Evolutionary conservation across 2,113 vertebrate genomes (phyloP).

Genomic region (Orthonyx spaldingii): DNA sequence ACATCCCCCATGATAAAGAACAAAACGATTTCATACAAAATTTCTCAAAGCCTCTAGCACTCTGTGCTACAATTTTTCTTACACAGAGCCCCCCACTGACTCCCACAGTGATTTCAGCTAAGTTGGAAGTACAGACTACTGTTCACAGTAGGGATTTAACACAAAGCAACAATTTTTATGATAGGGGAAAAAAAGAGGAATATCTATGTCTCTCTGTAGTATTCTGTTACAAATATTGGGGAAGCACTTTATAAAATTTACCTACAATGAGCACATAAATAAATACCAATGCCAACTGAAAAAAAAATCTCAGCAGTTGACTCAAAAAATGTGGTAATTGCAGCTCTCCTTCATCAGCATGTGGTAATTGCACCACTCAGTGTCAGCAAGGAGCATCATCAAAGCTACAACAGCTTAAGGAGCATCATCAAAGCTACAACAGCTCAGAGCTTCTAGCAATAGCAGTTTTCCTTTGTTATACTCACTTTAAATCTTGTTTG

Average conservation of each 20-base stretch:
- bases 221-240: neutral
- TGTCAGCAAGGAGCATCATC: conserved; percentile 48
- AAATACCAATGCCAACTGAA: neutral
- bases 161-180: neutral
- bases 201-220: neutral
- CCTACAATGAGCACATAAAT: neutral
- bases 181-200: neutral
- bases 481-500: conserved; percentile 39
- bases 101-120: neutral
- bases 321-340: conserved; percentile 4
- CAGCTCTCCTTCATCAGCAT: neutral
- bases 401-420: conserved; percentile 26
- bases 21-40: neutral
- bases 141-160: neutral
- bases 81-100: neutral
- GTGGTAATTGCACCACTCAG: conserved; percentile 48
- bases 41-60: neutral
- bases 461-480: neutral
- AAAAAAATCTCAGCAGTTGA: neutral
- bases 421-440: conserved; percentile 38
- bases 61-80: neutral
- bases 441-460: neutral
- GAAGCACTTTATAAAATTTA: neutral
- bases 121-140: neutral
- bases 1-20: neutral